Evolutionary conservation across 2,888 invertebrate species (phyloP).

Genomic region (Synergus itoensis): DNA sequence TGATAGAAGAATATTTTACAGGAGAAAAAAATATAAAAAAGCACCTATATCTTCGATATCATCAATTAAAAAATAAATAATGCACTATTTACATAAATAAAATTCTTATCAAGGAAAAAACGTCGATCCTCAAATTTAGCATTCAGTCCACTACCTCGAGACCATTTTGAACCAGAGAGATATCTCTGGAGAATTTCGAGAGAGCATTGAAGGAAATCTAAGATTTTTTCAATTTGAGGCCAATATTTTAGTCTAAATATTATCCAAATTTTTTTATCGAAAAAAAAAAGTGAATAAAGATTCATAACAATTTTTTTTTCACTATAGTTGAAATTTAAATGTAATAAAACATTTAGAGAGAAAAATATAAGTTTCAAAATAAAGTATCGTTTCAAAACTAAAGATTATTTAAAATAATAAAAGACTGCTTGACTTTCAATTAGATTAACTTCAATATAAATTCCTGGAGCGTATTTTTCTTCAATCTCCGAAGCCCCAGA

Average conservation of each 20-base stretch:
- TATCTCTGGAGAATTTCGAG: too few species aligned
- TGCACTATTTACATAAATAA: slow-evolving; percentile 22
- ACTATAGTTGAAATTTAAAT: neutral
- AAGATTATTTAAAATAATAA: too few species aligned
- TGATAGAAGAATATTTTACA: neutral
- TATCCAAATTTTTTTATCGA: neutral
- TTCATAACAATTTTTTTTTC: neutral
- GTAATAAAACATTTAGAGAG: too few species aligned
- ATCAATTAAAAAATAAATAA: slow-evolving; percentile 11
- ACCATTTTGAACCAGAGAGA: neutral
- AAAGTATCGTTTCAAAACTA: too few species aligned
- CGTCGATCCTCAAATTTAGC: neutral
- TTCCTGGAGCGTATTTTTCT: neutral
- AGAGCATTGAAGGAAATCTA: neutral
- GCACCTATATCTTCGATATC: neutral
- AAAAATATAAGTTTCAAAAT: too few species aligned
- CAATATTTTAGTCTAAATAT: neutral
- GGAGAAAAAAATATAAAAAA: neutral
- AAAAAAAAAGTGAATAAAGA: neutral
- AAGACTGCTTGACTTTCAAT: too few species aligned
- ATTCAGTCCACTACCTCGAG: neutral
- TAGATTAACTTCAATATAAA: neutral
- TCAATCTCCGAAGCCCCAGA: neutral
- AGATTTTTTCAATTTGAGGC: neutral
- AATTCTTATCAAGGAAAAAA: neutral